Conservation (phyloP, 2,888 invertebrate genomes). For the Cheilosia grossa region DNA sequence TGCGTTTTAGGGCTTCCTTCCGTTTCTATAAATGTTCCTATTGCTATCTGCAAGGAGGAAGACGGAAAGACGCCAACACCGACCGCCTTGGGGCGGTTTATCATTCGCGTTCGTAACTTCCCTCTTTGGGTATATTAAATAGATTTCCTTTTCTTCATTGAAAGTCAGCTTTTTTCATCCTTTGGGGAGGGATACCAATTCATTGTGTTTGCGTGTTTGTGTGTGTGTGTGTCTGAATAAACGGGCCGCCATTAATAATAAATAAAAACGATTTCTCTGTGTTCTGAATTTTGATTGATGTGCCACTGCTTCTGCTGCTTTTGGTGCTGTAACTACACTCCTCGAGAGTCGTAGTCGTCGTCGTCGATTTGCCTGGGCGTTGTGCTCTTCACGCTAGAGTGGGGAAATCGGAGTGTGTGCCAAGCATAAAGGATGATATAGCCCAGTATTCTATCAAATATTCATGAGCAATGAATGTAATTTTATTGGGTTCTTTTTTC, state of each 20-base stretch:
- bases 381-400: conserved; percentile 19
- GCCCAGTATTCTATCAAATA: conserved; percentile 67
- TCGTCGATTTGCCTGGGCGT: conserved; percentile 34
- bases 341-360: conserved; percentile 14
- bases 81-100: conserved; percentile 52
- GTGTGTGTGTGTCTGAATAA: conserved; percentile 20
- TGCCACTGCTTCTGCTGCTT: conserved; percentile 30
- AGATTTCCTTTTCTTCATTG: conserved; percentile 63
- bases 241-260: conserved; percentile 65
- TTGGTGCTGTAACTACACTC: conserved; percentile 24
- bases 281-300: conserved; percentile 75
- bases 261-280: conserved; percentile 73
- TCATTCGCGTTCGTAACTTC: conserved; percentile 55
- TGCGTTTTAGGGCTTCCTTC: conserved; percentile 72
- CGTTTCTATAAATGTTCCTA: conserved; percentile 46
- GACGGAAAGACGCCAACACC: neutral
- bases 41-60: conserved; percentile 20
- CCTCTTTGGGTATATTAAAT: conserved; percentile 63
- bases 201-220: neutral
- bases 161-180: conserved; percentile 46
- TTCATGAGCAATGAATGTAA: conserved; percentile 75
- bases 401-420: conserved; percentile 55
- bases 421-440: conserved; percentile 44
- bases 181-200: neutral
- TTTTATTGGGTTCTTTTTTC: conserved; percentile 55